These are phyloP conservation scores for Ammodytes marinus DNA, from an alignment of 2,113 vertebrate species.

Conservation along the genomic window DNA sequence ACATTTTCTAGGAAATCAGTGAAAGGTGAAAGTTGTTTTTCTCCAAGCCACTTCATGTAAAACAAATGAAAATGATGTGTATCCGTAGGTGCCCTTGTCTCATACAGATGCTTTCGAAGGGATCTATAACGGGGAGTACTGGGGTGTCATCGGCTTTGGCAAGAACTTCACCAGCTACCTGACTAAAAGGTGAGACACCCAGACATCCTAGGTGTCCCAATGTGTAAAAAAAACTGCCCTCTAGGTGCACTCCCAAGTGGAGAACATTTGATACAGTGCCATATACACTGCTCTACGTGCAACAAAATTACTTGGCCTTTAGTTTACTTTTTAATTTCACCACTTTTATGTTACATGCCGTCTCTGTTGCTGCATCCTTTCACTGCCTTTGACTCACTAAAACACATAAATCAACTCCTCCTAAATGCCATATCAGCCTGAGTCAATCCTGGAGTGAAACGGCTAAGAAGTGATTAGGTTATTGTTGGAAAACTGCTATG, in stretches of 20 bases:
- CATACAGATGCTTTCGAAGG: conserved; percentile 83
- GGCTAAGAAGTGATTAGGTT: not conserved
- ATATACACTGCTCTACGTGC: no score
- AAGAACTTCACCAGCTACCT: conserved; percentile 85
- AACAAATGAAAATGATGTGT: not conserved
- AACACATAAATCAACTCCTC: not conserved
- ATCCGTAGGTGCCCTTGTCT: conserved; percentile 76
- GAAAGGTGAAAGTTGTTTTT: not conserved
- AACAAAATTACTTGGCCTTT: no score
- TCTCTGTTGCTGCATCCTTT: not conserved
- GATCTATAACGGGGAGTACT: conserved; percentile 82
- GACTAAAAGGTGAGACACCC: conserved; percentile 78
- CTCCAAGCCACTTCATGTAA: not conserved
- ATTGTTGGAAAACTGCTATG: conserved; percentile 34
- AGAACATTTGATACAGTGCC: no score
- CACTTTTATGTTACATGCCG: no score
- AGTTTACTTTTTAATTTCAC: no score
- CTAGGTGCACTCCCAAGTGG: no score
- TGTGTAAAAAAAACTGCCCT: no score
- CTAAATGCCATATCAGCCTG: conserved; percentile 48
- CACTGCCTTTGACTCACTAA: not conserved
- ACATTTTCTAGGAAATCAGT: conserved; percentile 13
- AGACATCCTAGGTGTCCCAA: no score
- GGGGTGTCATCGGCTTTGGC: conserved; percentile 84
- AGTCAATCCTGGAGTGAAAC: conserved; percentile 31